Base-by-base conservation (phyloP, 2,113 vertebrate species). In the Otus sunia region DNA sequence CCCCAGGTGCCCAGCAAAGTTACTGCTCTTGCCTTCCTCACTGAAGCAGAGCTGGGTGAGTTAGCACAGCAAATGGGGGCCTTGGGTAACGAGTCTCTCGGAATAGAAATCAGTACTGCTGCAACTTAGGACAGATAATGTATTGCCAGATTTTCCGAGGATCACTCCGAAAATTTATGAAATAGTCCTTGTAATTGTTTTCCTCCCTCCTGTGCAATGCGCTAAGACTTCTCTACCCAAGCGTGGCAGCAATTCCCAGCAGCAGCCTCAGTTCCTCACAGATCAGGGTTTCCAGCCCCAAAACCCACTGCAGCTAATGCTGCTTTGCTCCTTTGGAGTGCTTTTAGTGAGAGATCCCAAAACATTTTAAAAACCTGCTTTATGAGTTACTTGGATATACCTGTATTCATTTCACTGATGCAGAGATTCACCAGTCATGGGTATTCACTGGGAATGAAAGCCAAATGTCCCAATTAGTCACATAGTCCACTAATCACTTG, bases 1-100 rank as follows among this genome's bases (percentile, higher is more conserved):
- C 19, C 18, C 29, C 25, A 12, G 36, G 6, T 11, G 5, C 19
- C 7, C 47, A 26, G 19, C 0, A 0, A 53, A 25, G 11, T 36
- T 18, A 13, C 21, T 0, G 1, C 19, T 53, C n/a, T 10, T 27
- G n/a, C 50, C 56, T 59, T 59, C 17, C 1, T 25, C 19, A 1
- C 30, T 1, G 23, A 56, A 58, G 23, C 18, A 34, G 12, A 55
- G 45, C 1, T 0, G 29, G 19, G 13, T 1, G 41, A 80, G 17
- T 19, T 47, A 2, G 4, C 26, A 21, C 9, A 15, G 19, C 53
- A 37, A 59, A 64, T 0, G 1, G 13, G 15, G 12, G 2, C 25
- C n/a, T 58, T 45, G 85, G 55, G 20, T 7, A 11, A 18, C 1
- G 4, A 36, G 23, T 0, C 4, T 13, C 21, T 34, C 4, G 1